phyloP scores from a whole-genome alignment of 2,888 invertebrate genomes.

The Fabriciana adippe region DNA sequence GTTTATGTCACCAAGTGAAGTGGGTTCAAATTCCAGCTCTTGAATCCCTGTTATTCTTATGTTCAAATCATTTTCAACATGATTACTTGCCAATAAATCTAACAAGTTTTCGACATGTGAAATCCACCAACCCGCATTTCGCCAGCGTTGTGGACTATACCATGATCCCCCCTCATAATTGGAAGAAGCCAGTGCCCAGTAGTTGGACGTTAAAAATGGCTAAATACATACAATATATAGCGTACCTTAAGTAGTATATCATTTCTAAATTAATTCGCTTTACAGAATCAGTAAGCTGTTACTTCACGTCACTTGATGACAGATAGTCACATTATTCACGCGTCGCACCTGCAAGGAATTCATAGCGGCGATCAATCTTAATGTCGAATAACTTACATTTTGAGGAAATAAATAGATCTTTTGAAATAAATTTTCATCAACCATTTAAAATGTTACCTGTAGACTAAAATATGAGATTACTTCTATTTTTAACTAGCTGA shows the following conservation, averaged over 20 bases:
- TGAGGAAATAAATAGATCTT: background rate
- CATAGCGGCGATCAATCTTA: constrained; percentile 9
- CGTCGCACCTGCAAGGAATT: constrained; percentile 31
- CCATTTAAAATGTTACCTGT: background rate
- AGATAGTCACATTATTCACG: constrained; percentile 35
- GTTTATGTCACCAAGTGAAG: too few relatives aligned
- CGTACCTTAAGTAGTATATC: constrained; percentile 5
- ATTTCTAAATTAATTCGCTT: constrained; percentile 16
- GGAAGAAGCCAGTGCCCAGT: too few relatives aligned
- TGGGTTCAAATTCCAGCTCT: too few relatives aligned
- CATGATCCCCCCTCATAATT: too few relatives aligned
- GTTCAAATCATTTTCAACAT: too few relatives aligned
- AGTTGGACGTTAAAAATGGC: too few relatives aligned
- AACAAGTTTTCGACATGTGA: too few relatives aligned
- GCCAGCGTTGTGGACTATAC: too few relatives aligned
- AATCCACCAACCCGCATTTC: too few relatives aligned
- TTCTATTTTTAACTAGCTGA: background rate
- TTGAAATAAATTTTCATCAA: background rate
- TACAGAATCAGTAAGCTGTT: constrained; percentile 23
- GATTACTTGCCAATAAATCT: too few relatives aligned
- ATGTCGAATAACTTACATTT: constrained; percentile 1
- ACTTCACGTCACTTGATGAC: constrained; percentile 28
- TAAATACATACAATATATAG: too few relatives aligned
- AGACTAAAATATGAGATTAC: background rate
- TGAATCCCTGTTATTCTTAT: too few relatives aligned